phyloP scores from a whole-genome alignment of 2,113 vertebrate species.

The Thunnus maccoyii region DNA sequence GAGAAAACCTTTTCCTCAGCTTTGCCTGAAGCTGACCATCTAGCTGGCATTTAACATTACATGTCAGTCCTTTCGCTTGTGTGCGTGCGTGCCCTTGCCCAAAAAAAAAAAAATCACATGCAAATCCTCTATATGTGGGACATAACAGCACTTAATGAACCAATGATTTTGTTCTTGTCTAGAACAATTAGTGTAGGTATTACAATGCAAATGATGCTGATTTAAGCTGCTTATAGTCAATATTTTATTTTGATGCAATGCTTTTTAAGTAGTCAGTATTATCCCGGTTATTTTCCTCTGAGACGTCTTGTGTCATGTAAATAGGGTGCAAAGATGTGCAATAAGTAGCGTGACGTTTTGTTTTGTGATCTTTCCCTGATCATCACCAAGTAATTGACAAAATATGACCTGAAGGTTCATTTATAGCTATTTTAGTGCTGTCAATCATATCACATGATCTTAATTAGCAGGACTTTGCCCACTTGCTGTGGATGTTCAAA shows the following conservation, averaged over 20 bases:
- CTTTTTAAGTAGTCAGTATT: neutral
- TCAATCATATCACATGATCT: neutral
- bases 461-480: neutral
- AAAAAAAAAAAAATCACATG: neutral
- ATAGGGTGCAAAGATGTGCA: neutral
- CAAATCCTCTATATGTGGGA: neutral
- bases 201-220: slow-evolving; percentile 7
- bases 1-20: slow-evolving; percentile 61
- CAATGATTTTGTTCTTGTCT: slow-evolving; percentile 9
- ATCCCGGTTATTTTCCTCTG: neutral
- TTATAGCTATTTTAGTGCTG: neutral
- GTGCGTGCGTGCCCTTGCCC: neutral
- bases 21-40: slow-evolving; percentile 68
- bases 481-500: neutral
- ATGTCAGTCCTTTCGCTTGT: slow-evolving; percentile 20
- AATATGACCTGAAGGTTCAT: neutral
- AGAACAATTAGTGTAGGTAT: slow-evolving; percentile 16
- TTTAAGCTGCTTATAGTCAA: slow-evolving; percentile 1
- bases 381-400: neutral
- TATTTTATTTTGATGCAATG: neutral
- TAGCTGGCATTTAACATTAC: slow-evolving; percentile 66
- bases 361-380: neutral
- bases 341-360: too few species aligned
- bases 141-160: slow-evolving; percentile 6
- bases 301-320: neutral